Evolutionary conservation across 1,140 invertebrate species (phyloP).

Genomic region (Cyphomyrmex costatus): DNA sequence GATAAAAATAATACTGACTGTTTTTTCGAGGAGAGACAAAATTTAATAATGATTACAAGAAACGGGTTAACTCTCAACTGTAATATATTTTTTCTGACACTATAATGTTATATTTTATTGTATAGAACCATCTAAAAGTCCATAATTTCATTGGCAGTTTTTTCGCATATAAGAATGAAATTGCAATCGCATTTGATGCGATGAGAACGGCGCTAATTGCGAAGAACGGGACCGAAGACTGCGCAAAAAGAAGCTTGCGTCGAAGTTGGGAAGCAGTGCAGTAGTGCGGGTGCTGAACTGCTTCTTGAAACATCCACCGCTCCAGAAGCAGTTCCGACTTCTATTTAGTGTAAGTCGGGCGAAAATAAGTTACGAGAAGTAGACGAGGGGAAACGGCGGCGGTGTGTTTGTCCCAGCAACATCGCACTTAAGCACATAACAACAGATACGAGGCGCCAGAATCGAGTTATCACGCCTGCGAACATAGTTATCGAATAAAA

Average conservation of each 20-base stretch:
- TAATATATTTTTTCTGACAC: not conserved
- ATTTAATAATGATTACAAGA: not conserved
- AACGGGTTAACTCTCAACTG: not conserved
- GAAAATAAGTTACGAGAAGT: constrained; percentile 65
- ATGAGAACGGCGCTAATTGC: constrained; percentile 48
- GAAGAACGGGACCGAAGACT: constrained; percentile 7
- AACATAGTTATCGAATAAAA: constrained; percentile 68
- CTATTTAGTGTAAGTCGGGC: constrained; percentile 57
- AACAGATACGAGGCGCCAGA: constrained; percentile 54
- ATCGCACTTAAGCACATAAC: constrained; percentile 39
- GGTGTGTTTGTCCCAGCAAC: constrained; percentile 37
- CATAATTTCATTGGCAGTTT: constrained; percentile 15
- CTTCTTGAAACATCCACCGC: constrained; percentile 39
- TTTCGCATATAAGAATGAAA: constrained; percentile 3
- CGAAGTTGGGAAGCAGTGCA: constrained; percentile 44
- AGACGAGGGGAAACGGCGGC: not conserved
- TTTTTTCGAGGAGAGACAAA: not conserved
- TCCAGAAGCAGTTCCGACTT: constrained; percentile 55
- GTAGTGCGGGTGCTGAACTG: constrained; percentile 41
- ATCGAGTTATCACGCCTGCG: constrained; percentile 68
- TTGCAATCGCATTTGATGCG: constrained; percentile 27
- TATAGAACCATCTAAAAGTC: not conserved
- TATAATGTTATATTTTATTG: not conserved
- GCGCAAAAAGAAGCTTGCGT: constrained; percentile 49
- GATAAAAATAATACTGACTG: not conserved